Conservation (phyloP, 2,797 vertebrate species). For the Urocyon cinereoargenteus region DNA sequence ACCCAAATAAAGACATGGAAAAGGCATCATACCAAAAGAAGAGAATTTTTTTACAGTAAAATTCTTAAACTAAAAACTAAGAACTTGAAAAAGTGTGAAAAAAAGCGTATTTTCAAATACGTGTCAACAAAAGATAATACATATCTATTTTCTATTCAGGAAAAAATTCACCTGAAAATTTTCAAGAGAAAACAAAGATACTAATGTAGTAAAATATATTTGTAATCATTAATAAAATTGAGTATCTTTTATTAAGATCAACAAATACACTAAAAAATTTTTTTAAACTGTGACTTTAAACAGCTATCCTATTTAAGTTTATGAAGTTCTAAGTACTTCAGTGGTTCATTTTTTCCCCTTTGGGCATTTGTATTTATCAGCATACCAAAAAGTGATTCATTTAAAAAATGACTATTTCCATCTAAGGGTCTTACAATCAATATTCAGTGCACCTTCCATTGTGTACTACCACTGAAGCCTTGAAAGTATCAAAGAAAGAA, state of each 20-base stretch:
- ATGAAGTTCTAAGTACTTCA: neutral
- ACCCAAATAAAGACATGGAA: constrained; percentile 8
- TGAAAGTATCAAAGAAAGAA: neutral
- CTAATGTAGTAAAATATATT: neutral
- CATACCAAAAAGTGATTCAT: neutral
- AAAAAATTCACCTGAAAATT: constrained; percentile 20
- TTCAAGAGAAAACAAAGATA: neutral
- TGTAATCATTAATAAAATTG: neutral
- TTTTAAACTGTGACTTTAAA: constrained; percentile 22
- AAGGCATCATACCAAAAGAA: neutral
- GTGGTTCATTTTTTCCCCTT: neutral
- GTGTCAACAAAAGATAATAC: neutral
- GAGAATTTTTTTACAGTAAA: neutral
- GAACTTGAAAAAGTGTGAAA: neutral
- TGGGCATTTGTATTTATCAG: neutral
- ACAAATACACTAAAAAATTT: constrained; percentile 7
- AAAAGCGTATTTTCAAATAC: constrained; percentile 10
- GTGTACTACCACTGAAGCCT: neutral
- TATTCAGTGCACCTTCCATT: neutral
- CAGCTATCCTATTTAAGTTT: neutral
- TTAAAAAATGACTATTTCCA: neutral
- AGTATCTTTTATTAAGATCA: neutral
- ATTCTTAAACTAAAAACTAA: constrained; percentile 40
- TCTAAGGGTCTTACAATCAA: neutral
- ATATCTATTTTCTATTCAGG: neutral